Evolutionary conservation across 2,888 invertebrate species (phyloP), one percentile per base, ranked within the genome.

Genomic region (Orgyia antiqua): DNA sequence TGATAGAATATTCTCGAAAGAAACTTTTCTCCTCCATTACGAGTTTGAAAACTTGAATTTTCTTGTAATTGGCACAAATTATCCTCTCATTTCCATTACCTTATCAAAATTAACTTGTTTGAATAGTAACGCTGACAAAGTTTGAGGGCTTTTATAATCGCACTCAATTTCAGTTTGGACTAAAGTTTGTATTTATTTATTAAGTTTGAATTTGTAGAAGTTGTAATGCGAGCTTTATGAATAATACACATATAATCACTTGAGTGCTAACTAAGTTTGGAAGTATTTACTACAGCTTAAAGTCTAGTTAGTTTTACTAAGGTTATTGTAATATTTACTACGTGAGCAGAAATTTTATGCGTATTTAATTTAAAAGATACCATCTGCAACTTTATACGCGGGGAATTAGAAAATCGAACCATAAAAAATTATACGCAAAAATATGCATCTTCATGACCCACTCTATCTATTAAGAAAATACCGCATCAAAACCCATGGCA

Each of bases 41-140:
- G 27, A 36, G 29, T 36, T 31, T 2, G 13, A 11, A 33, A 46
- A 44, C 42, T 49, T 44, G 26, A 27, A 37, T 42, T 36, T 35
- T 33, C 27, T 38, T 34, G 26, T 42, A 51, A 46, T 44, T 51
- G 39, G 35, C 37, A 39, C 26, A 29, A 40, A 40, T 49, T 34
- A 42, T 46, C 20, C 38, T 45, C 33, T 35, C 25, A 39, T 38
- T 43, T 37, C 31, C 32, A 38, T 42, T 42, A 31, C 4, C 29
- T 39, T 37, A 44, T 51, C 39, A 40, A 18, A 38, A 38, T 27
- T 24, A 26, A 42, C 9, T 47, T 36, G 24, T 34, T 28, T 35
- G 12, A 29, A 23, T 29, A 29, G 25, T 29, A 25, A 13, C 27
- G 8, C 26, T 28, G 10, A 20, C 13, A 18, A 24, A 24, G 19